phyloP scores from a whole-genome alignment of 2,888 invertebrate genomes.

The Iphiclides podalirius region DNA sequence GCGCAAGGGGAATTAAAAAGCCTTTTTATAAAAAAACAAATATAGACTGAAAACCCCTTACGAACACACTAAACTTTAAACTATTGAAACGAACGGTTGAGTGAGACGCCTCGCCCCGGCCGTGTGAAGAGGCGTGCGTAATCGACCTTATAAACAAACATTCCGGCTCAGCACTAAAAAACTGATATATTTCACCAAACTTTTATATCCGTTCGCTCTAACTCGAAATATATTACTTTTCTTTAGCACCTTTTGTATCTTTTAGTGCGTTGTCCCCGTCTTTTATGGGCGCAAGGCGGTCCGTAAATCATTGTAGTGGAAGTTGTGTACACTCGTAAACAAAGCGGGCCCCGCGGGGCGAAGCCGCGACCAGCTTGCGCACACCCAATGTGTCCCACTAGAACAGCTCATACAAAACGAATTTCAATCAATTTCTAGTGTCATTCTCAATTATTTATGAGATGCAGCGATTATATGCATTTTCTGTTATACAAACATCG shows the following conservation, averaged over 20 bases:
- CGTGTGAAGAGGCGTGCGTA: conserved; percentile 66
- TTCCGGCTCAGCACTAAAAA: conserved; percentile 70
- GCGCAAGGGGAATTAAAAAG: no score
- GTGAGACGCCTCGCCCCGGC: conserved; percentile 28
- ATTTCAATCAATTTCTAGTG: not conserved
- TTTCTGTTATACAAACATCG: no score
- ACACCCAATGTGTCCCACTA: not conserved
- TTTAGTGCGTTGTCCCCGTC: conserved; percentile 76
- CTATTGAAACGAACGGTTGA: conserved; percentile 19
- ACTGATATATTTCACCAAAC: conserved; percentile 77
- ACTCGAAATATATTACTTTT: conserved; percentile 78
- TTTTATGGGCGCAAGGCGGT: conserved; percentile 74
- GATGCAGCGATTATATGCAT: no score
- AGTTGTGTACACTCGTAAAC: conserved; percentile 72
- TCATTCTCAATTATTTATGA: no score
- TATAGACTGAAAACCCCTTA: conserved; percentile 12
- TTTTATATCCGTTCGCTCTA: conserved; percentile 74
- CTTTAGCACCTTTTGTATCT: conserved; percentile 80
- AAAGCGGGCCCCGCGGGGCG: conserved; percentile 61
- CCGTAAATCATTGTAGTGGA: conserved; percentile 79
- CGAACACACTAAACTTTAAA: not conserved
- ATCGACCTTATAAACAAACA: conserved; percentile 74
- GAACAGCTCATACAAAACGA: no score
- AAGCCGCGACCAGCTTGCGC: conserved; percentile 26
- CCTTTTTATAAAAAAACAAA: no score